Base-by-base conservation (phyloP, 2,797 vertebrate species). In the Sebastes kiyomatsui region DNA sequence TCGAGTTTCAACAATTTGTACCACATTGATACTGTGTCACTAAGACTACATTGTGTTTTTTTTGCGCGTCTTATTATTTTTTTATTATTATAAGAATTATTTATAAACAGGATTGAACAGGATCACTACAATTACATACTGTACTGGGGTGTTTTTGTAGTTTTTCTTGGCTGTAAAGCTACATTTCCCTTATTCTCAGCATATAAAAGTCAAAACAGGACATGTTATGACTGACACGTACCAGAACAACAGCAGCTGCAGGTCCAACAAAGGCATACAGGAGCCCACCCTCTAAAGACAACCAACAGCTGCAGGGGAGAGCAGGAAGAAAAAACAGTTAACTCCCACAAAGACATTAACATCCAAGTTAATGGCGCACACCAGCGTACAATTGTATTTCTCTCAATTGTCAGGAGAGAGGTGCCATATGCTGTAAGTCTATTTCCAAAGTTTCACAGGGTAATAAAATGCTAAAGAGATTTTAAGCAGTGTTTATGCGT, bases 251-350 rank as follows among this genome's bases (percentile, higher is more conserved):
- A 87, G 99, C 99, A 55, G 99, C 99, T 81, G 99, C 99, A 84
- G 99, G 99, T 96, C 99, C 99, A 76, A 99, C 99, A 75, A 99
- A 99, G 85, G 99, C 98, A 69, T 99, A 99, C 72, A 99, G 97
- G 4, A 99, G 97, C 59, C 99, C 99, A 82, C 98, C 99, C 96
- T 99, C 99, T 77, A 99, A 97, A 95, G 99, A 99, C 42, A 99
- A 95, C 98, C 98, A 99, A 94, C 98, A 99, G 93, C 99, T 99
- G 94, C 84, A 97, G 96, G 81, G 61, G 10, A 82, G 84, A 86
- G 77, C 70, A 83, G 62, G 23, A 54, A 84, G 78, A 62, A 96
- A 84, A 95, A 93, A 92, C 78, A 75, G 91, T 89, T 88, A 89
- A 89, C 80, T 90, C 85, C 95, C 94, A 96, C 93, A 93, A 93